Conservation (phyloP, 2,888 invertebrate species). For the Macaria notata region DNA sequence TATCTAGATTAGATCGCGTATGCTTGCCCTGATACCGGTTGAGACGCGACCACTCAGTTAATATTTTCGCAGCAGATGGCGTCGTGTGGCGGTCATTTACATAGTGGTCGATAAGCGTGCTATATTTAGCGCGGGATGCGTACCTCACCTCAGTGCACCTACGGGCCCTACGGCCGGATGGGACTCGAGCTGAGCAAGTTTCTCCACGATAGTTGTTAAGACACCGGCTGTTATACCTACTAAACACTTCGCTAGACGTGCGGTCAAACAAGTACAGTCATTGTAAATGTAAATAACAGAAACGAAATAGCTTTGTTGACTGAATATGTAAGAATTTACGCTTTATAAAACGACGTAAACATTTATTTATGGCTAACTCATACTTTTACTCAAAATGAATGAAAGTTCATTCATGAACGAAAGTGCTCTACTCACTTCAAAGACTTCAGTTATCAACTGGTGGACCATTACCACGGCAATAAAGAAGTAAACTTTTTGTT, state of each 20-base stretch:
- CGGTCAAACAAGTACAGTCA: too few relatives aligned
- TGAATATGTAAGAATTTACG: too few relatives aligned
- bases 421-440: constrained; percentile 18
- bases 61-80: constrained; percentile 76
- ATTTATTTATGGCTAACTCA: too few relatives aligned
- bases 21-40: constrained; percentile 57
- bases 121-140: constrained; percentile 71
- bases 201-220: constrained; percentile 9
- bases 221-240: too few relatives aligned
- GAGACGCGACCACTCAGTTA: constrained; percentile 58
- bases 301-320: too few relatives aligned
- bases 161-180: constrained; percentile 34
- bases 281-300: too few relatives aligned
- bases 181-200: constrained; percentile 11
- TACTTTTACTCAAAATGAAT: too few relatives aligned
- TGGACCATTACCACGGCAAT: constrained; percentile 27
- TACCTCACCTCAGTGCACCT: constrained; percentile 59
- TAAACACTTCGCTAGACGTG: too few relatives aligned
- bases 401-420: constrained; percentile 3
- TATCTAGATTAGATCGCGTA: constrained; percentile 12
- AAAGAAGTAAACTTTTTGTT: constrained; percentile 33
- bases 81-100: constrained; percentile 77
- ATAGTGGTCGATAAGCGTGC: constrained; percentile 77
- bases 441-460: constrained; percentile 24
- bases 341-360: too few relatives aligned